A percentile compares a stretch with the other conserved stretches of the same genome.
Conservation (phyloP, 2,888 invertebrate species). For the Drosophila pegasa region DNA sequence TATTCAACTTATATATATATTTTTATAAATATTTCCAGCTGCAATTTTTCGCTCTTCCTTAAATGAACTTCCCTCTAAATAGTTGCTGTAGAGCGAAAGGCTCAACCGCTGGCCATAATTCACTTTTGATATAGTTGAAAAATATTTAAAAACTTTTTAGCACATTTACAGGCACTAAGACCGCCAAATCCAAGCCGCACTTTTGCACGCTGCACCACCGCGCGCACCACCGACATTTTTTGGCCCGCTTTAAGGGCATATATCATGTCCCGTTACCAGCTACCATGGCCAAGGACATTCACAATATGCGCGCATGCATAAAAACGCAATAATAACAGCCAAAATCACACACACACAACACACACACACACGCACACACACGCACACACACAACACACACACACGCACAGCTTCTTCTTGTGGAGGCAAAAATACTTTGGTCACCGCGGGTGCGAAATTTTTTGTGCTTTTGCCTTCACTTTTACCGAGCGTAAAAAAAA, state of each 20-base stretch:
- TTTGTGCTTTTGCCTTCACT: slow-evolving; percentile 37
- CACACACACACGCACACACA: not conserved
- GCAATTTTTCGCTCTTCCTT: slow-evolving; percentile 21
- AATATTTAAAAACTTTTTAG: slow-evolving; percentile 69
- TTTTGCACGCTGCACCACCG: slow-evolving; percentile 19
- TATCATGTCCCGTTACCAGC: slow-evolving; percentile 69
- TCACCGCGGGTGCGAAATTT: slow-evolving; percentile 71
- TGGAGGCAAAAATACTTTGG: slow-evolving; percentile 59
- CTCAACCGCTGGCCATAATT: slow-evolving; percentile 54
- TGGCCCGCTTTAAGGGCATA: slow-evolving; percentile 70
- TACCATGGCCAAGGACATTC: slow-evolving; percentile 77
- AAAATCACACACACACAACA: slow-evolving; percentile 29
- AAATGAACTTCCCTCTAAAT: slow-evolving; percentile 36
- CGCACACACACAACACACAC: slow-evolving; percentile 3
- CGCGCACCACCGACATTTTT: not conserved
- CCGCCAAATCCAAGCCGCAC: slow-evolving; percentile 34
- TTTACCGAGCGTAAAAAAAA: slow-evolving; percentile 29
- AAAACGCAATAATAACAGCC: slow-evolving; percentile 77
- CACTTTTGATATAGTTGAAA: slow-evolving; percentile 58
- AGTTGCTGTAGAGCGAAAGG: slow-evolving; percentile 6
- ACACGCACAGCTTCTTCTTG: not conserved
- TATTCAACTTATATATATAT: not conserved
- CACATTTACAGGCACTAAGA: slow-evolving; percentile 40
- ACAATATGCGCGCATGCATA: slow-evolving; percentile 79
- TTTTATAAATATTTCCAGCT: not conserved